These are phyloP conservation scores for Pogonomyrmex barbatus DNA, from an alignment of 1,140 invertebrate species.

Conservation along the genomic window DNA sequence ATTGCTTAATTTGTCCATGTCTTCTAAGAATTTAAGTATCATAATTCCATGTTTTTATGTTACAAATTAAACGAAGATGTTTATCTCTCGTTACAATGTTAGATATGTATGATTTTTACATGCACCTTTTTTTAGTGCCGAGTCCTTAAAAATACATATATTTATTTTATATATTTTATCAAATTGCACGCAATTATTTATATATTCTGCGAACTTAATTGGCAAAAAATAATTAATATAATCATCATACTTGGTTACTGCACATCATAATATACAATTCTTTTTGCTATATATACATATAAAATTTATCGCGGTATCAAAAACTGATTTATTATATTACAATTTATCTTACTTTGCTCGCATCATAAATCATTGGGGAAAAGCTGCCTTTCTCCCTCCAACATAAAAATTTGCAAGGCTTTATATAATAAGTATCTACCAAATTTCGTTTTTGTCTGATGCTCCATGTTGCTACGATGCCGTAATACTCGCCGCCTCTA, in stretches of 20 bases:
- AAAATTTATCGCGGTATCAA: background rate
- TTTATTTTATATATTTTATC: slow-evolving; percentile 6
- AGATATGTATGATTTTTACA: slow-evolving; percentile 10
- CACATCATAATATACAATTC: slow-evolving; percentile 1
- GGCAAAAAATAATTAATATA: background rate
- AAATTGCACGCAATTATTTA: background rate
- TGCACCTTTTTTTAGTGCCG: background rate
- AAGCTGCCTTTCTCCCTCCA: slow-evolving; percentile 93
- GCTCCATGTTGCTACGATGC: slow-evolving; percentile 91
- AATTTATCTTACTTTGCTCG: background rate
- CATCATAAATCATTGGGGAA: slow-evolving; percentile 79
- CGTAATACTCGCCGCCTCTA: slow-evolving; percentile 94
- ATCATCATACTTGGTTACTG: background rate
- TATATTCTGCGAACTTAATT: background rate
- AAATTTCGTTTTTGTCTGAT: slow-evolving; percentile 89
- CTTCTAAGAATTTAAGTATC: slow-evolving; percentile 8
- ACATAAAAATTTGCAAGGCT: slow-evolving; percentile 93
- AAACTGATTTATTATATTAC: slow-evolving; percentile 22
- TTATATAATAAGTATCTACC: slow-evolving; percentile 94
- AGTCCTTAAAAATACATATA: slow-evolving; percentile 8
- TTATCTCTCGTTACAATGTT: slow-evolving; percentile 3
- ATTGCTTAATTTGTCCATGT: slow-evolving; percentile 3
- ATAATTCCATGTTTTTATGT: background rate
- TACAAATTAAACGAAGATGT: slow-evolving; percentile 10
- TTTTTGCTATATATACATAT: background rate